phyloP scores from a whole-genome alignment of 2,797 vertebrate species.

The Crossoptilon crossoptilon region DNA sequence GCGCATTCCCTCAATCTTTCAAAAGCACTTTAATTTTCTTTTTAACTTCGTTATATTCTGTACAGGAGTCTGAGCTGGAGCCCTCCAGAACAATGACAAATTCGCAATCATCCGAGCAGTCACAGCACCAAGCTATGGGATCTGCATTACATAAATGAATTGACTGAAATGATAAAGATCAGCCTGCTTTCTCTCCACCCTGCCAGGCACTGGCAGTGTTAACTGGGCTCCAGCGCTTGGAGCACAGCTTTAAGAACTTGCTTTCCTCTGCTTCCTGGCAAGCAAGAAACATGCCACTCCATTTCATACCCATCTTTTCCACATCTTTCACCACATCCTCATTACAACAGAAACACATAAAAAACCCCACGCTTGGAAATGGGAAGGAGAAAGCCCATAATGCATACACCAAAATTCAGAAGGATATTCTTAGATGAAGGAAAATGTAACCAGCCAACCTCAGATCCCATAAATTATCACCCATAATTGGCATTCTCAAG shows the following conservation, averaged over 20 bases:
- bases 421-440: slow-evolving; percentile 12
- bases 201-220: neutral
- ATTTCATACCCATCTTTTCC: neutral
- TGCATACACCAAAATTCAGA: neutral
- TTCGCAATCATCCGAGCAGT: neutral
- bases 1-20: neutral
- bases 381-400: neutral
- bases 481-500: neutral
- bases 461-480: neutral
- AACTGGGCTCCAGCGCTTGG: neutral
- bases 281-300: neutral
- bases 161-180: fast-evolving
- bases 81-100: neutral
- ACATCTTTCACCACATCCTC: neutral
- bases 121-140: neutral
- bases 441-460: slow-evolving; percentile 34
- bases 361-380: neutral
- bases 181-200: neutral
- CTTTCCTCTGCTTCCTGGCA: neutral
- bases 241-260: neutral
- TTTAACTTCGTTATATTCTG: neutral
- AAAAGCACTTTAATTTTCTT: neutral
- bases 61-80: neutral
- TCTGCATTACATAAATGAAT: neutral
- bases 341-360: neutral